Base-by-base conservation (phyloP, 2,113 vertebrate species). In the Crotophaga sulcirostris region DNA sequence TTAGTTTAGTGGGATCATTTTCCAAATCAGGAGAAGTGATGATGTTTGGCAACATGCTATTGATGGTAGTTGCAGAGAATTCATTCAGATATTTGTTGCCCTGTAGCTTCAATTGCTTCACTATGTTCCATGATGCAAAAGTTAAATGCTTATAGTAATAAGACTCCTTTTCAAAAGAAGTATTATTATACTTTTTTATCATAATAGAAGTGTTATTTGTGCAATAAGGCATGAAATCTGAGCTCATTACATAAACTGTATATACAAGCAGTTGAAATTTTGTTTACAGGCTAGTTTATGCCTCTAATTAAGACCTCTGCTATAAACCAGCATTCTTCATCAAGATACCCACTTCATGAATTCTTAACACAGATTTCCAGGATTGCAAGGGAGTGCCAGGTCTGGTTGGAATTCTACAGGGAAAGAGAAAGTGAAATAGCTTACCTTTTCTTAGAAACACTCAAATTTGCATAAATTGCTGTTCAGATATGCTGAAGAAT, bases 211-310 rank as follows among this genome's bases (percentile, higher is more conserved):
- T 45, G 13, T 56, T 91, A 60, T 83, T 79, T 96, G 83, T 96
- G 67, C 49, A 93, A 63, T 87, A 88, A 87, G 79, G 66, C 83
- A 68, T 87, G 49, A 85, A 90, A 84, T 84, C 34, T 79, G 44
- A 72, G 81, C 52, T 90, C 60, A 64, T 78, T 92, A 88, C 26
- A 49, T 19, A 49, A 38, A 10, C 29, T 85, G 36, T 72, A 33
- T 72, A 24, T 36, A 38, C 26, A 59, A 42, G 13, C 11, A 10
- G 34, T 40, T 81, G 51, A 84, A 74, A 70, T 72, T 83, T 85
- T 88, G 12, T 92, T 72, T 93, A 83, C 44, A 60, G 67, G 13
- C 31, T 63, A 42, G 20, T 87, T 87, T 85, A 54, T 72, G 40
- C 10, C 26, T 26, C 67, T 83, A 34, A 76, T 82, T 28, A 68